Base-by-base conservation (phyloP, 2,888 invertebrate genomes). In the Apomyelois bistriatella region DNA sequence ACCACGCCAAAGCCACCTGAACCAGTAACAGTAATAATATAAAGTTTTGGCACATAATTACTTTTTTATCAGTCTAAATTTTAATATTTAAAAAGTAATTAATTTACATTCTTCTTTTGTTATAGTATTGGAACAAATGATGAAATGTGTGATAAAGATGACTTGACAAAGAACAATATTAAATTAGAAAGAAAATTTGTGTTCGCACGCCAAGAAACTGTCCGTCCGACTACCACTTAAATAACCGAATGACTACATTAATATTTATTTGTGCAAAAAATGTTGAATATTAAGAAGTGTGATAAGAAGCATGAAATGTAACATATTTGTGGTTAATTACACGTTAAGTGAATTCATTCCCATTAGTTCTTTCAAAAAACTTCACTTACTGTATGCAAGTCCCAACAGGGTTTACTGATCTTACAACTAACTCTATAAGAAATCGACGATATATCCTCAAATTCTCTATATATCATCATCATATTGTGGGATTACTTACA, bases 1-100 rank as follows among this genome's bases (percentile, higher is more conserved):
- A 69, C 58, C 42, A 53, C 77, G 89, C 90, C 89, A 88, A 78
- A 70, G 79, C 80, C 86, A 85, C 82, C 83, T 82, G 82, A 80
- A 80, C 74, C 72, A 73, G 67, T 42, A 66, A 76, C 76, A 74
- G 68, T 78, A 74, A 30, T 32, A 32, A 32, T 32, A 7, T 32
- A 30, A 73, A 77, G 71, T 83, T 85, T 85, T 88, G 85, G 85
- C 83, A 86, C 79, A 77, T 79, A 69, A 76, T 82, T 73, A 67
- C 65, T 67, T 78, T 82, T 84, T 83, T 81, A 76, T 74, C 67
- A 72, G 71, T 66, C 60, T 63, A 62, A 66, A 64, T 70, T 72
- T 68, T 73, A 61, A 70, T 61, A 70, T 69, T 58, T 52, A 52
- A 28, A 3, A 28, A 7, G 28, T 7, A 28, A 28, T 5, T 28